phyloP scores from a whole-genome alignment of 2,888 invertebrate species.

The Bellardia pandia region DNA sequence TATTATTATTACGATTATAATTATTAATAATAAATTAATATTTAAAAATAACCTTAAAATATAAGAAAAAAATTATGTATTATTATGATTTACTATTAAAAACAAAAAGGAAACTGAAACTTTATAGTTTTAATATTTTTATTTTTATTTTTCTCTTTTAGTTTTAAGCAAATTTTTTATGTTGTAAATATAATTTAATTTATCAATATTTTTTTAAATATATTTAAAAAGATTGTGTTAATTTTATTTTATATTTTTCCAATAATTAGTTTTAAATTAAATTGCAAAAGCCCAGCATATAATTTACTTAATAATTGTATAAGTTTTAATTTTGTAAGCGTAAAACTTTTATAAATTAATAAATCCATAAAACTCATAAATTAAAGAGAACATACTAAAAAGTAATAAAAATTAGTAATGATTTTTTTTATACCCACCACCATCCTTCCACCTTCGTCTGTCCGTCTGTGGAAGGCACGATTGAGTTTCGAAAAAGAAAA shows the following conservation, averaged over 20 bases:
- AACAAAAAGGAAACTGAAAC: conserved; percentile 29
- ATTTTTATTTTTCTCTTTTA: conserved; percentile 63
- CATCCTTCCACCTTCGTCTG: too few species aligned
- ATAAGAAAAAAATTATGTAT: conserved; percentile 65
- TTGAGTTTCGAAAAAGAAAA: too few species aligned
- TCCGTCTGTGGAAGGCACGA: too few species aligned
- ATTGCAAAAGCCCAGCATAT: conserved; percentile 70
- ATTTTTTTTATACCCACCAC: too few species aligned
- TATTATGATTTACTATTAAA: conserved; percentile 70
- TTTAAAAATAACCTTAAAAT: conserved; percentile 52
- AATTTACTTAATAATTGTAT: conserved; percentile 69
- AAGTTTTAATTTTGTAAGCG: conserved; percentile 57
- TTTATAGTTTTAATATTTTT: not conserved
- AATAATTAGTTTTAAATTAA: conserved; percentile 67
- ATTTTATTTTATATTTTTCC: conserved; percentile 45
- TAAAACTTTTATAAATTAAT: conserved; percentile 23
- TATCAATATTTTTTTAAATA: conserved; percentile 27
- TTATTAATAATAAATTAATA: conserved; percentile 62
- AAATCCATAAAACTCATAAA: conserved; percentile 46
- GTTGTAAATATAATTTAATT: conserved; percentile 69
- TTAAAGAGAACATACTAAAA: conserved; percentile 49
- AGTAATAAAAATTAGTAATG: not conserved
- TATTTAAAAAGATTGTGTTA: conserved; percentile 25
- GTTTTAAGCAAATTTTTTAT: conserved; percentile 58
- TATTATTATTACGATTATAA: conserved; percentile 52